Base-by-base conservation (phyloP, 2,888 invertebrate species). In the Catocala sponsa region DNA sequence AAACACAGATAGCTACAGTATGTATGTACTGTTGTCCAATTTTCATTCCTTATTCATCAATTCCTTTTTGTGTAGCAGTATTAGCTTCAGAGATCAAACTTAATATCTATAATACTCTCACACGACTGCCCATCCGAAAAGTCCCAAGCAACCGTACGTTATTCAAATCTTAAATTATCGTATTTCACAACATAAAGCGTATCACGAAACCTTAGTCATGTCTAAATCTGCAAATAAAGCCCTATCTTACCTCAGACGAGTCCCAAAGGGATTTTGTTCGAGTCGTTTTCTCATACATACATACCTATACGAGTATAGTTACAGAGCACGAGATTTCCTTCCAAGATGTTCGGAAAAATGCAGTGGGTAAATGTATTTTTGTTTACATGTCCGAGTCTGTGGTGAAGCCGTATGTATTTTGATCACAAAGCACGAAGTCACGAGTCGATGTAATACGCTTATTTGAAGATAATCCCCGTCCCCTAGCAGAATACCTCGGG, bases 391-490 rank as follows among this genome's bases (percentile, higher is more conserved):
- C 52, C 33, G 63, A 43, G 47, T 58, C 70, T 70, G 63, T 77
- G 72, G 54, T 70, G 87, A 89, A 88, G 86, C 85, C 88, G 71
- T 88, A 87, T 79, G 85, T 88, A 87, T 88, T 88, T 83, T 81
- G 87, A 86, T 86, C 84, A 89, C 90, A 88, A 88, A 87, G 89
- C 88, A 84, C 81, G 85, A 79, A 79, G 77, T 68, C 76, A 75
- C 76, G 72, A 83, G 81, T 82, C 82, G 81, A 80, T 75, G 85
- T 91, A 91, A 91, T 91, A 90, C 89, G 88, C 90, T 91, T 91
- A 91, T 90, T 91, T 90, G 87, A 89, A 88, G 90, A 86, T 90
- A 86, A 91, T 91, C 90, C 82, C 69, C 72, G 76, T 72, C 82
- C 84, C 83, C 82, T 80, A 67, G 79, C 62, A 65, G 82, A 78